Percentiles rank a stretch among this genome's conserved stretches.
Evolutionary conservation across 1,140 invertebrate genomes (phyloP).

Genomic region (Meloidogyne hapla): DNA sequence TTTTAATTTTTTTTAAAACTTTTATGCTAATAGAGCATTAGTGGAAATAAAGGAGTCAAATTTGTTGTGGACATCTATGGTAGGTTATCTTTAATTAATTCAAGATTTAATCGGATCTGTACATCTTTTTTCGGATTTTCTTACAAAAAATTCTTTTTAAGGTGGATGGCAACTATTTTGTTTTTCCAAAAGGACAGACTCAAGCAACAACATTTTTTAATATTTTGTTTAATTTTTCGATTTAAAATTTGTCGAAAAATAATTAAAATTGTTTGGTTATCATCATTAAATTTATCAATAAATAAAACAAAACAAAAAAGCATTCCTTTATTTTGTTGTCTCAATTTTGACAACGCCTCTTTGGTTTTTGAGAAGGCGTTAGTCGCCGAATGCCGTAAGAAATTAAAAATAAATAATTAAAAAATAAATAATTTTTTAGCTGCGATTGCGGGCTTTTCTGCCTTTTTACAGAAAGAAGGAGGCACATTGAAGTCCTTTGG

Average conservation of each 20-base stretch:
- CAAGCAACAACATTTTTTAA: not conserved
- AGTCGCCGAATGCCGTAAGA: conserved; percentile 20
- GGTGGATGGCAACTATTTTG: conserved; percentile 1
- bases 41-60: too few relatives aligned
- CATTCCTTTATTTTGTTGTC: conserved; percentile 8
- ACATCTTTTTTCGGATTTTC: too few relatives aligned
- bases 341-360: not conserved
- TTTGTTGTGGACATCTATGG: not conserved
- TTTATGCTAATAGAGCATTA: too few relatives aligned
- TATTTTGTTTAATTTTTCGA: not conserved
- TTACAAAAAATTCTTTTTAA: not conserved
- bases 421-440: conserved; percentile 12
- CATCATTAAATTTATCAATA: not conserved
- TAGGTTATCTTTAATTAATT: not conserved
- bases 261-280: not conserved
- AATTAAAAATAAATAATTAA: not conserved
- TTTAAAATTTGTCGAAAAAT: conserved; percentile 1
- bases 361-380: not conserved
- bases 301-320: not conserved
- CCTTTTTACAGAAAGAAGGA: conserved; percentile 49
- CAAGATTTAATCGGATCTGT: too few relatives aligned
- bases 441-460: conserved; percentile 50
- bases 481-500: conserved; percentile 50
- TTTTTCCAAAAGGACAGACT: not conserved
- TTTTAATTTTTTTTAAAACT: too few relatives aligned